A percentile compares a stretch with the other conserved stretches of the same genome.
Evolutionary conservation across 1,140 invertebrate species (phyloP).

Genomic region (Zophobas atratus): DNA sequence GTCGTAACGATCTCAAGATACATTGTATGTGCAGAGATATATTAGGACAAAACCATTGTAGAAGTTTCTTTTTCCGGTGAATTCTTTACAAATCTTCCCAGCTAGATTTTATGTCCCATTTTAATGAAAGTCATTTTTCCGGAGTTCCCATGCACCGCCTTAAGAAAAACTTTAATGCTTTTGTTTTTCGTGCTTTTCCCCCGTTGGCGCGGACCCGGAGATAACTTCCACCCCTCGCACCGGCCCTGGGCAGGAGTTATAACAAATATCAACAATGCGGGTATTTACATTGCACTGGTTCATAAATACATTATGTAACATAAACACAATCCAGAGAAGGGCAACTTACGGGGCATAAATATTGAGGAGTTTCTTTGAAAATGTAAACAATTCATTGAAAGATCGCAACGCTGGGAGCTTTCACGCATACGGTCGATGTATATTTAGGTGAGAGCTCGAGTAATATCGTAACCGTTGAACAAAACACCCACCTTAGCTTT

Average conservation of each 20-base stretch:
- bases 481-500: slow-evolving; percentile 47
- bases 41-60: too few relatives aligned
- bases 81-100: too few relatives aligned
- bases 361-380: slow-evolving; percentile 44
- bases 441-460: slow-evolving; percentile 41
- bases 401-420: slow-evolving; percentile 37
- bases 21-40: too few relatives aligned
- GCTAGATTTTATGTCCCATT: slow-evolving; percentile 10
- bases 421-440: slow-evolving; percentile 46
- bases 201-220: not conserved
- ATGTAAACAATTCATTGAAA: slow-evolving; percentile 46
- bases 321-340: slow-evolving; percentile 41
- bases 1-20: too few relatives aligned
- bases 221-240: not conserved
- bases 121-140: not conserved
- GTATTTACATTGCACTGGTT: slow-evolving; percentile 44
- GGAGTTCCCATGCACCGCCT: not conserved
- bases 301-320: slow-evolving; percentile 44
- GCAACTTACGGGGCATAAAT: slow-evolving; percentile 44
- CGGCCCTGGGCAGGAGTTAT: slow-evolving; percentile 8
- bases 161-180: slow-evolving; percentile 12
- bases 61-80: too few relatives aligned
- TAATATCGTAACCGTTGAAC: slow-evolving; percentile 45
- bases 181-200: slow-evolving; percentile 9
- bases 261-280: slow-evolving; percentile 47